phyloP scores from a whole-genome alignment of 2,888 invertebrate species.

The Brachyptera risi region DNA sequence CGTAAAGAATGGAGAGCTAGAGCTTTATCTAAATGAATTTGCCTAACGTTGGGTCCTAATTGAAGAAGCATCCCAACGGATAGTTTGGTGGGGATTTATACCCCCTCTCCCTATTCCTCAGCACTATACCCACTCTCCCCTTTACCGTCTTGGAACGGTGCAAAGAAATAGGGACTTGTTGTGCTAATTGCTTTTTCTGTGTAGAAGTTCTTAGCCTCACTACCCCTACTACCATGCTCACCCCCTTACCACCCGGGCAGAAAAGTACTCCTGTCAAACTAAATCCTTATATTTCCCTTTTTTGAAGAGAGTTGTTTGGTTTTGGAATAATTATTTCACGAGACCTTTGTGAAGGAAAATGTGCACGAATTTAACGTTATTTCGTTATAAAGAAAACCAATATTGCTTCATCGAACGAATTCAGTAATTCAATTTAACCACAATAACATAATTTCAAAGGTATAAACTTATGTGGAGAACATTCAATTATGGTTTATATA shows the following conservation, averaged over 20 bases:
- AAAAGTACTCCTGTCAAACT: slow-evolving; percentile 11
- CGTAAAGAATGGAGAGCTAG: no score
- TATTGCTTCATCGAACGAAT: no score
- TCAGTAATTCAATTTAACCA: no score
- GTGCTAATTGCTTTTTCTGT: slow-evolving; percentile 27
- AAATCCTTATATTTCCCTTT: neutral
- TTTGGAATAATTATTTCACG: neutral
- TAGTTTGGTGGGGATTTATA: slow-evolving; percentile 18
- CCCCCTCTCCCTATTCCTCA: neutral
- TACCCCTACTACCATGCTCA: no score
- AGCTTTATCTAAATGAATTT: slow-evolving; percentile 31
- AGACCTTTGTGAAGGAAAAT: no score
- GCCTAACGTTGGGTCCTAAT: slow-evolving; percentile 25
- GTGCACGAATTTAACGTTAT: no score
- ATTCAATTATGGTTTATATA: no score
- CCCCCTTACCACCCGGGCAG: neutral
- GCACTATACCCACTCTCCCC: neutral
- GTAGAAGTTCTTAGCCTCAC: slow-evolving; percentile 5
- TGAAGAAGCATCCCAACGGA: slow-evolving; percentile 26
- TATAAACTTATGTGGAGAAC: no score
- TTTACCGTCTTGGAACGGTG: neutral
- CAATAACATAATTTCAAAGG: no score
- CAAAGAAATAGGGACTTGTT: slow-evolving; percentile 7
- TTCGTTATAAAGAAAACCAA: no score
- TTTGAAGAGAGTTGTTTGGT: neutral